Evolutionary conservation across 1,140 invertebrate species (phyloP).

Genomic region (Drosophila sproati): DNA sequence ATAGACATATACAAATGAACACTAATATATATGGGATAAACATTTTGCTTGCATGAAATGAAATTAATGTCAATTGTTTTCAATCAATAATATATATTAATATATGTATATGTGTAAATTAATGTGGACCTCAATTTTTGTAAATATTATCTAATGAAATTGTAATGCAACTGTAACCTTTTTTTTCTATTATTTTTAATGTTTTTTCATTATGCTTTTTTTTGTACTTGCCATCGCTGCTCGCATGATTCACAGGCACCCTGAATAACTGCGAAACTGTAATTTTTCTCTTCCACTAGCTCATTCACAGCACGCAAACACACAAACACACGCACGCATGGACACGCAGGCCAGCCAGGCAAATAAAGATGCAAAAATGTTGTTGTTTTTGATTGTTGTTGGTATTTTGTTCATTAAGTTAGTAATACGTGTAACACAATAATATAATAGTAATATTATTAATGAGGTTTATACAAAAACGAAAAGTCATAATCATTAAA

Average conservation of each 20-base stretch:
- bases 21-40: background rate
- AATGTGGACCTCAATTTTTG: too few species aligned
- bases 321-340: slow-evolving; percentile 20
- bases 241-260: background rate
- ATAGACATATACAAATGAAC: too few species aligned
- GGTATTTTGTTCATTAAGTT: slow-evolving; percentile 27
- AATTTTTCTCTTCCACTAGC: background rate
- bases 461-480: slow-evolving; percentile 44
- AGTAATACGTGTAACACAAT: slow-evolving; percentile 53
- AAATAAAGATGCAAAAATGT: slow-evolving; percentile 42
- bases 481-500: slow-evolving; percentile 49
- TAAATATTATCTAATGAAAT: too few species aligned
- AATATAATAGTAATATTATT: slow-evolving; percentile 53
- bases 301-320: slow-evolving; percentile 26
- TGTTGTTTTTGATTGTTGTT: slow-evolving; percentile 8
- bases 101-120: too few species aligned
- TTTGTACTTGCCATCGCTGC: slow-evolving; percentile 13
- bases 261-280: background rate
- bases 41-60: too few species aligned
- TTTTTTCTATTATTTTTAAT: too few species aligned
- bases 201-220: background rate
- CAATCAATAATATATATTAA: too few species aligned
- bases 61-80: too few species aligned
- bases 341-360: slow-evolving; percentile 12
- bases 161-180: too few species aligned